Base-by-base conservation (phyloP, 2,797 vertebrate species). In the Mormyrops attenuatus region DNA sequence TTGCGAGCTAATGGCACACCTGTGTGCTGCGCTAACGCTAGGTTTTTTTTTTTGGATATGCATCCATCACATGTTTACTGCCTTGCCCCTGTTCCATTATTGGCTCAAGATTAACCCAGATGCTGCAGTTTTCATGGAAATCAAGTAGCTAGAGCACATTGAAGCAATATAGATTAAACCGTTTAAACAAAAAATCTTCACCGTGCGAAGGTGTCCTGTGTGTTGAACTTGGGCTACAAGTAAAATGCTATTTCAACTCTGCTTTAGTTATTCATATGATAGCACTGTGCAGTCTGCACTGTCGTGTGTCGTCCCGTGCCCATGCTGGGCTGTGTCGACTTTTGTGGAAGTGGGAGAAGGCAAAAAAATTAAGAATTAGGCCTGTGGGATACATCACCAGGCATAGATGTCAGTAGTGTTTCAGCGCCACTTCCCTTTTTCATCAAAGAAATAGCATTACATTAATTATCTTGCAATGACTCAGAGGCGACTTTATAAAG, bases 101-200 rank as follows among this genome's bases (percentile, higher is more conserved):
- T 53, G 38, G 26, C 87, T 38, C n/a, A 63, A 47, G 57, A 66
- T 49, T 55, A 63, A n/a, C 41, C 22, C 26, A 47, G 55, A 88
- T 22, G 20, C 34, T 88, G 15, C 57, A 22, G 57, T 47, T 88
- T 66, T 41, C 87, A 88, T 88, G 57, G 38, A 63, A 88, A 88
- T 55, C 41, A 66, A 63, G 86, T 22, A 26, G 15, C 20, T 38
- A 20, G 6, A 41, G 17, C 15, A 20, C 41, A 1, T 38, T 87
- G 26, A 34, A 87, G 52, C 26, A 17, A 87, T 87, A 15, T 38
- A 34, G 26, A 87, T 26, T 57, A 5, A 55, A 57, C 38, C 41
- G 9, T 47, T 86, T 34, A 38, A 34, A 1, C 26, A 87, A 86
- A 86, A 87, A 57, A 87, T 26, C 30, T 57, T 55, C n/a, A 20